Base-by-base conservation (phyloP, 2,797 vertebrate species). In the Perdix hodgsoniae region DNA sequence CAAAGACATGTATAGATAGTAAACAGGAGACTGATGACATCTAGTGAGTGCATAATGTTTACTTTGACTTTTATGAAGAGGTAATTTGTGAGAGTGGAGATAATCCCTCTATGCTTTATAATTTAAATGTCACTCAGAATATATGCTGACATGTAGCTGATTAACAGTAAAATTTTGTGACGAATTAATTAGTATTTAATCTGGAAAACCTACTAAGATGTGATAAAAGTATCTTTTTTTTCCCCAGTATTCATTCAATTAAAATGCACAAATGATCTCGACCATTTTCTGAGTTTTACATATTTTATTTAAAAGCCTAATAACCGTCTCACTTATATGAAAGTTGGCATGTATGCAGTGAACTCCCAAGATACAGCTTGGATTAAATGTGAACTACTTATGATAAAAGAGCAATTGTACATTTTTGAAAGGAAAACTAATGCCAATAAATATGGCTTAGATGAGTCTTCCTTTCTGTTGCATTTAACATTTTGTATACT, bases 131-230 rank as follows among this genome's bases (percentile, higher is more conserved):
- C 97, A 96, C 78, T 94, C 73, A 94, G 90, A 97, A 96, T 42
- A 73, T 96, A 88, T 95, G 92, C 88, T 95, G 96, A 95, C 83
- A 88, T 95, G 92, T 85, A 94, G 59, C 95, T 97, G 95, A 97
- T 98, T 97, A 98, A 96, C 92, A 91, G 93, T 95, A 96, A 94
- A 80, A 93, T 96, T 95, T 95, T 92, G 95, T 95, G 92, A 94
- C 96, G 97, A 97, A 97, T 97, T 97, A 98, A 98, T 98, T 97
- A 97, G 92, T 94, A 92, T 97, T 97, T 98, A 96, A 97, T 97
- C 94, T 97, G 91, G 88, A 94, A 83, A 61, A 81, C 80, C 88
- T 91, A 94, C 96, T 94, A 96, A 96, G 88, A 95, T 93, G 83
- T 95, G 94, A 96, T 95, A 93, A 91, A 94, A 96, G 85, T 91